A percentile compares a stretch with the other conserved stretches of the same genome.
phyloP scores from a whole-genome alignment of 1,140 invertebrate genomes.

The Vollenhovia emeryi region DNA sequence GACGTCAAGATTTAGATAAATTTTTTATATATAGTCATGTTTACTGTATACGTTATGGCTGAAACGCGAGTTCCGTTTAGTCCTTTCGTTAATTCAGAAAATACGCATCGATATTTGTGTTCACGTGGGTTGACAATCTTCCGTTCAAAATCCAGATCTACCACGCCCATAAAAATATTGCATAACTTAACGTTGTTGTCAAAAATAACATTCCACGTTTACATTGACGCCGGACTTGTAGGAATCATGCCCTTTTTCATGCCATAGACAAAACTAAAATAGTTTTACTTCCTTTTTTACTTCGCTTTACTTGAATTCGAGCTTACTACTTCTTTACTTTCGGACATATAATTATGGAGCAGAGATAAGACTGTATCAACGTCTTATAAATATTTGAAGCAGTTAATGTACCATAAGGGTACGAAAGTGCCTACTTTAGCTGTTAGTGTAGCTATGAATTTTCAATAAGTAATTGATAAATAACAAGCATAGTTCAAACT shows the following conservation, averaged over 20 bases:
- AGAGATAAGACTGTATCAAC: conserved; percentile 31
- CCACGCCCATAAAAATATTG: neutral
- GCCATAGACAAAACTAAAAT: neutral
- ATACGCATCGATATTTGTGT: neutral
- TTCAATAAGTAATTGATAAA: neutral
- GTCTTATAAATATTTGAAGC: conserved; percentile 41
- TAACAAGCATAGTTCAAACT: neutral
- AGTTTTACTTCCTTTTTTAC: conserved; percentile 17
- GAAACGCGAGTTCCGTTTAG: neutral
- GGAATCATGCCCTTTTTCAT: neutral
- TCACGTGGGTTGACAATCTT: neutral
- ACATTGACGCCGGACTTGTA: neutral
- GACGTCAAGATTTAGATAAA: neutral
- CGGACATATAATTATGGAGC: neutral
- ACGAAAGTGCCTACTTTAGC: conserved; percentile 49
- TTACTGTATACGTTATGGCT: neutral
- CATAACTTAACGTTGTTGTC: neutral
- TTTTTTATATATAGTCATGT: neutral
- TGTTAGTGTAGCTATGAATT: conserved; percentile 10
- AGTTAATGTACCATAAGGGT: conserved; percentile 5
- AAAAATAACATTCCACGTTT: neutral
- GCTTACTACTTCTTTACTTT: conserved; percentile 18
- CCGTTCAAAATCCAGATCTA: neutral
- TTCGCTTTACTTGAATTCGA: neutral
- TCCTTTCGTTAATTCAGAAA: neutral